These are phyloP conservation scores for Metaphire vulgaris DNA, from an alignment of 1,140 invertebrate genomes.

Conservation along the genomic window DNA sequence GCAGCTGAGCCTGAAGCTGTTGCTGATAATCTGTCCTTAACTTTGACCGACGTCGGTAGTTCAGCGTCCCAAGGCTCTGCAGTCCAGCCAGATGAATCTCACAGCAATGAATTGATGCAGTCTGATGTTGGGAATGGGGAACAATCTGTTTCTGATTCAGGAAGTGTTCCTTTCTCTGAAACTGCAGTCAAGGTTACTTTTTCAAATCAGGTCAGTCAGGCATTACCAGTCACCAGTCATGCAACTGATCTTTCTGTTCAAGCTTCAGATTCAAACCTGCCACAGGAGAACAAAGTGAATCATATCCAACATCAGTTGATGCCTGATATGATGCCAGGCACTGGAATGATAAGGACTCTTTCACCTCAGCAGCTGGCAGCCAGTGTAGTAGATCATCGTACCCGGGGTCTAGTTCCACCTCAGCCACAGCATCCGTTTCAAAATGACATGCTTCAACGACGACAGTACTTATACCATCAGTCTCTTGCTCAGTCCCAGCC, in stretches of 20 bases:
- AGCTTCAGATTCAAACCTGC: too few relatives aligned
- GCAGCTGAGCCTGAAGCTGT: background rate
- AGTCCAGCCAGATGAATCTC: too few relatives aligned
- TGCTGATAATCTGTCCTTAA: background rate
- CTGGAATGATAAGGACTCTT: background rate
- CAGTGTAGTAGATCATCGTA: background rate
- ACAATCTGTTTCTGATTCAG: too few relatives aligned
- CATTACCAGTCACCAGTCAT: background rate
- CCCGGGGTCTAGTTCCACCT: background rate
- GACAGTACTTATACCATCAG: background rate
- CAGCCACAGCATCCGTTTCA: background rate
- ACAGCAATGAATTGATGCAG: too few relatives aligned
- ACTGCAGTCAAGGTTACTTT: too few relatives aligned
- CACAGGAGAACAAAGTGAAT: background rate
- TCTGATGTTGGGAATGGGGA: too few relatives aligned
- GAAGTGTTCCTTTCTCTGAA: too few relatives aligned
- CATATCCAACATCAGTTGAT: background rate
- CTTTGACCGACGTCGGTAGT: too few relatives aligned
- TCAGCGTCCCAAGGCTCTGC: too few relatives aligned
- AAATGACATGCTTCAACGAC: background rate
- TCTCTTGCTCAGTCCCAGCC: background rate
- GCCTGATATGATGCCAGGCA: background rate
- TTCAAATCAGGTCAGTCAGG: too few relatives aligned
- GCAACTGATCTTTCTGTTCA: too few relatives aligned
- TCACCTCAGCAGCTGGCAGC: background rate